These are phyloP conservation scores for Coboldia fuscipes DNA, from an alignment of 1,140 invertebrate species.

Conservation along the genomic window DNA sequence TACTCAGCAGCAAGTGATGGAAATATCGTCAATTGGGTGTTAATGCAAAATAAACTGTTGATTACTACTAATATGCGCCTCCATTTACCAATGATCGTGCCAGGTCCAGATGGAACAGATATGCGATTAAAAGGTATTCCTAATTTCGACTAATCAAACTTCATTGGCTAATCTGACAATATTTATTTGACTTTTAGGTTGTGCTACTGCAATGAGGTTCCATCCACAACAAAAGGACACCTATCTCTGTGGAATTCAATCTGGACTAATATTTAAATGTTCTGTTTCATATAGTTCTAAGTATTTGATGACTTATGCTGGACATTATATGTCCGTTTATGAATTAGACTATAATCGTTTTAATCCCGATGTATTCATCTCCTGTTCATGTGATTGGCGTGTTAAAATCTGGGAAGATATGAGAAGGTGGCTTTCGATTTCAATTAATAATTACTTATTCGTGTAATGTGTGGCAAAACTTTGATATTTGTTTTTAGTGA, in stretches of 20 bases:
- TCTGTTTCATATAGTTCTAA: constrained; percentile 65
- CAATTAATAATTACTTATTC: neutral
- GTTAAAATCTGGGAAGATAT: constrained; percentile 89
- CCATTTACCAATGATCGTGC: constrained; percentile 31
- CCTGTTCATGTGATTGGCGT: constrained; percentile 80
- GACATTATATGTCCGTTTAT: constrained; percentile 75
- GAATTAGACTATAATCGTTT: constrained; percentile 73
- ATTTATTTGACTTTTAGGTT: constrained; percentile 29
- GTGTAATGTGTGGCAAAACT: neutral
- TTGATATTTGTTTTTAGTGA: constrained; percentile 31
- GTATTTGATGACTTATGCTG: constrained; percentile 54
- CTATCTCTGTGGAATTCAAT: constrained; percentile 80
- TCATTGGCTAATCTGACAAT: neutral
- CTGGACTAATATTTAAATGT: constrained; percentile 78
- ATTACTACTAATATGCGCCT: constrained; percentile 53
- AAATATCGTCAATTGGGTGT: constrained; percentile 64
- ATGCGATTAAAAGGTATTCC: constrained; percentile 38
- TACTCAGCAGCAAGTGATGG: constrained; percentile 73
- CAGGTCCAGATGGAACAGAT: constrained; percentile 51
- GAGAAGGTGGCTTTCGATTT: constrained; percentile 25
- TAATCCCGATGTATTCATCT: constrained; percentile 69
- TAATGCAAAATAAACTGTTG: constrained; percentile 62
- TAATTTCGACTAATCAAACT: neutral
- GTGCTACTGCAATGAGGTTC: constrained; percentile 70
- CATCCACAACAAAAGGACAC: constrained; percentile 57